Evolutionary conservation across 2,797 vertebrate genomes (phyloP), one percentile per base, ranked within the genome.

Genomic region (Malacoctenus gilli): DNA sequence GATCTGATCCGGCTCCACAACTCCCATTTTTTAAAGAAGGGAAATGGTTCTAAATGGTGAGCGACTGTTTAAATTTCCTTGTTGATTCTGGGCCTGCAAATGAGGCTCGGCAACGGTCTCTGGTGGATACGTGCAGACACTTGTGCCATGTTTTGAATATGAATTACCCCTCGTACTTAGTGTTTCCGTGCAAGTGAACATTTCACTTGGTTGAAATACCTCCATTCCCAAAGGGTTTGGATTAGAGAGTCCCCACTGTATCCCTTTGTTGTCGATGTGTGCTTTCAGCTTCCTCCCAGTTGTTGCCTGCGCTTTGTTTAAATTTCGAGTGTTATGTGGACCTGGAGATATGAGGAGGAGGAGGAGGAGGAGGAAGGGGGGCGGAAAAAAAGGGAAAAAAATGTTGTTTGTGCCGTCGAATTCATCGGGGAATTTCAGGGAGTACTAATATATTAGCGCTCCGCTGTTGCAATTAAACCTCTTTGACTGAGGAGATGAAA

Each of bases 61-160:
- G 35, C 49, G 50, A 40, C 48, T 46, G 30, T 72, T 46, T 46
- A 18, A 34, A 39, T 68, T 31, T 57, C 31, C 34, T 58, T 32
- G 34, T 40, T 38, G 46, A 51, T 40, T 40, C 32, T 39, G 46
- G 28, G 28, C 39, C 51, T 63, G 48, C 30, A 72, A 59, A 72
- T 74, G 64, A 63, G 56, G 32, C 48, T 47, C 32, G 22, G 58
- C 65, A 20, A 14, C 14, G 66, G 59, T 54, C 68, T 68, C 46
- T 55, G 49, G 65, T 69, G 72, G 70, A 65, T 72, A 55, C 51
- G 55, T 19, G 15, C 41, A 52, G 50, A 62, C 72, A 46, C 62
- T 68, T 25, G 76, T 74, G 82, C 71, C 80, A 79, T 74, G 70
- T 75, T 77, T 43, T 79, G 78, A 76, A 77, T 77, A 75, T 83